Conservation (phyloP, 2,113 vertebrate species). For the Indri indri region DNA sequence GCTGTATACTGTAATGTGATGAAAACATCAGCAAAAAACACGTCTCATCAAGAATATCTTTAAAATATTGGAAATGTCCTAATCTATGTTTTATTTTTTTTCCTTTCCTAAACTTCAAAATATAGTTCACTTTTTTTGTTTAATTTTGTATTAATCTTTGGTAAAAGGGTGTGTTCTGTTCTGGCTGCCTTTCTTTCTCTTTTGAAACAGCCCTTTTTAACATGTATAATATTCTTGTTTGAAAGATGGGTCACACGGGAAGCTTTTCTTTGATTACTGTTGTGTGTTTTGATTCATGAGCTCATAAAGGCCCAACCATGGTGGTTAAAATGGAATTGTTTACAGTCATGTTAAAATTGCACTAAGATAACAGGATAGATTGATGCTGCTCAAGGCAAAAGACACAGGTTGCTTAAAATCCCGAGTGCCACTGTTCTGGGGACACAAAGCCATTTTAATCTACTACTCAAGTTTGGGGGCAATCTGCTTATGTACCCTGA, state of each 20-base stretch:
- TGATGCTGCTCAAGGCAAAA: background rate
- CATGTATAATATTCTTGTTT: slow-evolving; percentile 61
- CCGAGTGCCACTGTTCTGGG: background rate
- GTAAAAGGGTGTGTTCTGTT: background rate
- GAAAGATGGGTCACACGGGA: background rate
- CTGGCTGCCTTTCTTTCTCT: slow-evolving; percentile 39
- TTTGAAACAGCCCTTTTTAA: slow-evolving; percentile 75
- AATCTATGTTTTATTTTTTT: background rate
- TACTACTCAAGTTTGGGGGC: background rate
- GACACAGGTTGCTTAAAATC: background rate
- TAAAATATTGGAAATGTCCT: background rate
- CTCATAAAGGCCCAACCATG: background rate
- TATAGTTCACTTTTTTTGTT: background rate
- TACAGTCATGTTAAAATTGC: background rate
- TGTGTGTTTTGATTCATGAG: slow-evolving; percentile 40
- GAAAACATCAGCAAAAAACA: background rate
- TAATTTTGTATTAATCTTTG: background rate
- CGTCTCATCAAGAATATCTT: background rate
- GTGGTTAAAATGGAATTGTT: slow-evolving; percentile 24
- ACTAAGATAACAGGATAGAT: background rate
- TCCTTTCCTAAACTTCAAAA: background rate
- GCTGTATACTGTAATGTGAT: background rate
- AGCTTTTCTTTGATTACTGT: slow-evolving; percentile 53
- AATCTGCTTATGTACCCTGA: background rate
- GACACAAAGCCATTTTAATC: slow-evolving; percentile 8